phyloP scores from a whole-genome alignment of 2,113 vertebrate species.

The Myxocyprinus asiaticus region DNA sequence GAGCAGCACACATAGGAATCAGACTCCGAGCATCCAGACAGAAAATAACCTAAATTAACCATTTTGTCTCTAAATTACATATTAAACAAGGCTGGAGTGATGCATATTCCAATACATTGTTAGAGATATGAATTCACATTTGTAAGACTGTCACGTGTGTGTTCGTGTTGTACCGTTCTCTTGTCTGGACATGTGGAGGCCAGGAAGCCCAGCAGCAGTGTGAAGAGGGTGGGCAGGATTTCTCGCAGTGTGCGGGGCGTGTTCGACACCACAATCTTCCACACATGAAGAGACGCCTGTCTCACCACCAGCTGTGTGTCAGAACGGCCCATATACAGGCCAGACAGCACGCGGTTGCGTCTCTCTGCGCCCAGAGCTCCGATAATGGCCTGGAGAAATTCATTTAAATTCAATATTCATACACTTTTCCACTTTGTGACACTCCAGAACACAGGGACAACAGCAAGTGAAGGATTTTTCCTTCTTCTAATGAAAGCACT shows the following conservation, averaged over 20 bases:
- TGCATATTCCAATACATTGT: too few relatives aligned
- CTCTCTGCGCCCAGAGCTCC: slow-evolving; percentile 88
- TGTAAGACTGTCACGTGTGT: neutral
- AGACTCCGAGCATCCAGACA: too few relatives aligned
- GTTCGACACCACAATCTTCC: slow-evolving; percentile 98
- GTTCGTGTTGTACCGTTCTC: slow-evolving; percentile 81
- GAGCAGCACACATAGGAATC: neutral
- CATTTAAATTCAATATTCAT: neutral
- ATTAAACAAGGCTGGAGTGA: too few relatives aligned
- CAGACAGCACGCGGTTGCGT: slow-evolving; percentile 92
- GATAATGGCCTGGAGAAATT: slow-evolving; percentile 85
- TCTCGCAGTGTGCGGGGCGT: slow-evolving; percentile 94
- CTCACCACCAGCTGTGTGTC: slow-evolving; percentile 96
- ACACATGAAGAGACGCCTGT: slow-evolving; percentile 94
- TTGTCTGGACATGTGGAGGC: slow-evolving; percentile 97
- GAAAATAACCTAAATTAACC: too few relatives aligned
- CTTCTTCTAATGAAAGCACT: neutral
- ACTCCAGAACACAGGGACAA: too few relatives aligned
- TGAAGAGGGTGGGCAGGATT: slow-evolving; percentile 94
- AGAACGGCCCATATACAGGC: slow-evolving; percentile 97
- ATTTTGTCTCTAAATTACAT: too few relatives aligned
- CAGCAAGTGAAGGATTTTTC: neutral
- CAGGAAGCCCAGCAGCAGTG: slow-evolving; percentile 91
- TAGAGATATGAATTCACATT: too few relatives aligned
- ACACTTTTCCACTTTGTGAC: neutral